phyloP scores from a whole-genome alignment of 1,140 invertebrate species.

The Zaprionus gabonicus region DNA sequence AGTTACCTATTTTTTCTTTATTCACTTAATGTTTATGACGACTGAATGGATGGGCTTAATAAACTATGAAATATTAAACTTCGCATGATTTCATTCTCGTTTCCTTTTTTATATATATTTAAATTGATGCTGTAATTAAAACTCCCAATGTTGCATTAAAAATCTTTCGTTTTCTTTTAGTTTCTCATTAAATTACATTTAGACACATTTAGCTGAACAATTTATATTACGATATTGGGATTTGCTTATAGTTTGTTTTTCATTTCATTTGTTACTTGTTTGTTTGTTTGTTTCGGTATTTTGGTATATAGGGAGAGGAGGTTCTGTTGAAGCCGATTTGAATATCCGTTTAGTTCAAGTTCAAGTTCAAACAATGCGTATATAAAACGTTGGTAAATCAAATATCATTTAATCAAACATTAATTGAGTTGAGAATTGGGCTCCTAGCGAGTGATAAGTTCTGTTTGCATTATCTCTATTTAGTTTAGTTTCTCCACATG shows the following conservation, averaged over 20 bases:
- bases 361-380: slow-evolving; percentile 66
- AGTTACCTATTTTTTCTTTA: slow-evolving; percentile 39
- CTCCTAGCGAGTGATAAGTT: slow-evolving; percentile 63
- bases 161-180: slow-evolving; percentile 67
- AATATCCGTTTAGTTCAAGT: slow-evolving; percentile 43
- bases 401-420: slow-evolving; percentile 55
- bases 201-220: slow-evolving; percentile 81
- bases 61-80: slow-evolving; percentile 82
- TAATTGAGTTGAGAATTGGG: slow-evolving; percentile 39
- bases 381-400: slow-evolving; percentile 52
- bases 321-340: slow-evolving; percentile 55
- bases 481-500: neutral
- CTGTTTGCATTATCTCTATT: slow-evolving; percentile 33
- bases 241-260: slow-evolving; percentile 16
- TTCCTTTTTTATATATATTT: slow-evolving; percentile 17
- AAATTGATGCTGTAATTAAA: slow-evolving; percentile 71
- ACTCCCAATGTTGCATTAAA: slow-evolving; percentile 77
- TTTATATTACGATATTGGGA: slow-evolving; percentile 59
- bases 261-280: slow-evolving; percentile 3
- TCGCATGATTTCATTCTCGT: slow-evolving; percentile 39
- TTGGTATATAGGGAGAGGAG: slow-evolving; percentile 33
- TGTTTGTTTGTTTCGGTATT: slow-evolving; percentile 16
- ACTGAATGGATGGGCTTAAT: slow-evolving; percentile 81
- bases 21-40: slow-evolving; percentile 81
- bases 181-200: slow-evolving; percentile 75